Evolutionary conservation across 2,113 vertebrate genomes (phyloP).

Genomic region (Raja brachyura): DNA sequence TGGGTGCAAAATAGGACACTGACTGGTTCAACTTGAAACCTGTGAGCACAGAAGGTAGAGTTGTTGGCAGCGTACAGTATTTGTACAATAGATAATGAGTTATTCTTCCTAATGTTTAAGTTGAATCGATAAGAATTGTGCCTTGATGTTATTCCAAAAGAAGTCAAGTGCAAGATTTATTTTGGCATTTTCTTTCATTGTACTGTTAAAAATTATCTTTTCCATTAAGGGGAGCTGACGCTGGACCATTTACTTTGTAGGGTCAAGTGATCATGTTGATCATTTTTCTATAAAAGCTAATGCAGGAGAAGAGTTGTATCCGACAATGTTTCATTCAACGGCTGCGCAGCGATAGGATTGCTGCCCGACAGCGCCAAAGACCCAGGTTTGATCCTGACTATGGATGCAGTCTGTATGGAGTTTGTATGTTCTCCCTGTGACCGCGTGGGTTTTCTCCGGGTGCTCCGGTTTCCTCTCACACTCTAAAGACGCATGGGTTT

Average conservation of each 20-base stretch:
- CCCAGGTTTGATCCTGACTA: no score
- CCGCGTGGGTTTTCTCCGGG: no score
- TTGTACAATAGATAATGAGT: background rate
- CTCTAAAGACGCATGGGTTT: no score
- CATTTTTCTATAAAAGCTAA: background rate
- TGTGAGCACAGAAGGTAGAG: background rate
- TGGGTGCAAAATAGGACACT: background rate
- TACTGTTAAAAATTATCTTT: background rate
- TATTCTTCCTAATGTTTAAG: background rate
- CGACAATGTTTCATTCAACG: background rate
- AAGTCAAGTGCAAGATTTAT: background rate
- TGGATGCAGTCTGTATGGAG: no score
- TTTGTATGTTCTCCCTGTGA: no score
- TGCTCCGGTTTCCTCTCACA: no score
- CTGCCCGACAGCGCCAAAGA: no score
- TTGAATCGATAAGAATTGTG: background rate
- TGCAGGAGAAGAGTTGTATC: background rate
- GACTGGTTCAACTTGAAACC: background rate
- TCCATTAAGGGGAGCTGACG: background rate
- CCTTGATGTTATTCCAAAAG: no score
- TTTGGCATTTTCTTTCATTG: background rate
- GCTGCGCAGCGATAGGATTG: no score
- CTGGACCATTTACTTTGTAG: background rate
- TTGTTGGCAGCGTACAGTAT: background rate
- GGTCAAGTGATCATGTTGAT: background rate